Conservation (phyloP, 2,113 vertebrate genomes). For the Macrotus californicus region DNA sequence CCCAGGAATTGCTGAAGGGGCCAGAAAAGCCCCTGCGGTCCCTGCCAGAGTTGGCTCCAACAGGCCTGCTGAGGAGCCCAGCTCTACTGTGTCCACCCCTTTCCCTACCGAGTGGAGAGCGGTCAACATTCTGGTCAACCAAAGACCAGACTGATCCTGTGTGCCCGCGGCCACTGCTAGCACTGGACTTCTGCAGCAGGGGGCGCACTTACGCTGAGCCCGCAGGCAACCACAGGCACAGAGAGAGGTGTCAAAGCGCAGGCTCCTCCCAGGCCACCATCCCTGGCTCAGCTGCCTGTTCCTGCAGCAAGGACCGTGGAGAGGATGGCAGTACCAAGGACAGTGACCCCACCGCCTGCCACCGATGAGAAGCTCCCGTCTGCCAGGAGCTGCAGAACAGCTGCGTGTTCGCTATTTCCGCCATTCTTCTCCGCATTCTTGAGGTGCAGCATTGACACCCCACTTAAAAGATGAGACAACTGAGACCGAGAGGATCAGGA, state of each 20-base stretch:
- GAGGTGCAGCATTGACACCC: too few relatives aligned
- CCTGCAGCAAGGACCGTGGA: fast-evolving
- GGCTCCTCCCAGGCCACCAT: fast-evolving
- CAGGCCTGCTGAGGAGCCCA: too few relatives aligned
- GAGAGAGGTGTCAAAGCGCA: not conserved
- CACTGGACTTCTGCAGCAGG: not conserved
- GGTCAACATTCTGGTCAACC: not conserved
- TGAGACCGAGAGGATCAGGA: not conserved
- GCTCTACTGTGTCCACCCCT: not conserved
- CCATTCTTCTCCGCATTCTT: not conserved
- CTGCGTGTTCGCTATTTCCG: fast-evolving
- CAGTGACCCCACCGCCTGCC: not conserved
- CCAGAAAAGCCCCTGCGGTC: too few relatives aligned
- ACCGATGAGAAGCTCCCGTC: fast-evolving
- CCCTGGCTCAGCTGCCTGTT: fast-evolving
- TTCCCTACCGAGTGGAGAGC: not conserved
- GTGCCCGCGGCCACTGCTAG: not conserved
- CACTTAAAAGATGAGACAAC: not conserved
- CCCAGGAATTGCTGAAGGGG: not conserved
- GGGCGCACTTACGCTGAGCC: not conserved
- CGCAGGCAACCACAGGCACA: not conserved
- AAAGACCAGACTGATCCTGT: not conserved
- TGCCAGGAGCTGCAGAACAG: fast-evolving
- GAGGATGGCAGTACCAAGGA: fast-evolving
- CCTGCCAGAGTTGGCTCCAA: not conserved